Percentiles rank a stretch among this genome's conserved stretches.
phyloP scores from a whole-genome alignment of 2,113 vertebrate genomes.

The Callipepla squamata region DNA sequence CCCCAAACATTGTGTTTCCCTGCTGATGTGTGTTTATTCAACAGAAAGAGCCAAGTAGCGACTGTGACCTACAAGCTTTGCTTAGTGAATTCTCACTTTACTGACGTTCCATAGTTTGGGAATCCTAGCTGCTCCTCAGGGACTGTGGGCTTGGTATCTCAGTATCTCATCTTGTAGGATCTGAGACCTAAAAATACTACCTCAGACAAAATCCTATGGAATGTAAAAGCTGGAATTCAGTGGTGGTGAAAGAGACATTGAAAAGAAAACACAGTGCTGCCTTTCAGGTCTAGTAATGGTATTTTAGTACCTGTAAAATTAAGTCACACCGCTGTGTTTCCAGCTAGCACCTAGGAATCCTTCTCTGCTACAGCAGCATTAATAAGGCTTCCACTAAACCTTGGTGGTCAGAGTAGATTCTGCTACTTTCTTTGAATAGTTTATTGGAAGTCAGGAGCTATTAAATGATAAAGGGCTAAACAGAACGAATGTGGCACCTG shows the following conservation, averaged over 20 bases:
- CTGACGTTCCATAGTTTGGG: background rate
- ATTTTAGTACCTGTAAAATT: background rate
- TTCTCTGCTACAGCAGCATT: background rate
- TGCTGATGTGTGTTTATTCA: background rate
- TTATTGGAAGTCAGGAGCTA: background rate
- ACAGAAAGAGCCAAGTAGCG: background rate
- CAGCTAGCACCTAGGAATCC: background rate
- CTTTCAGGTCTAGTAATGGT: background rate
- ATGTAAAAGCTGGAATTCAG: background rate
- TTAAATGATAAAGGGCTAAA: background rate
- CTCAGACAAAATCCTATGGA: background rate
- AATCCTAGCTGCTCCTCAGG: background rate
- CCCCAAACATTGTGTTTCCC: accelerated
- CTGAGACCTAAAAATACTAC: background rate
- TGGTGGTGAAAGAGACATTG: accelerated
- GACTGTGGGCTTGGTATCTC: background rate
- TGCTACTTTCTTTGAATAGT: background rate
- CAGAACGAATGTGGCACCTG: background rate
- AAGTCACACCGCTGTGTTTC: background rate
- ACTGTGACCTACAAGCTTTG: background rate
- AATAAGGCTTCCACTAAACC: background rate
- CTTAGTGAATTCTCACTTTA: background rate
- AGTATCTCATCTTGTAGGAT: background rate
- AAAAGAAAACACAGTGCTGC: background rate
- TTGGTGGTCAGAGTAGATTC: background rate